These are phyloP conservation scores for Porites evermanni DNA, from an alignment of 92 coral and sea anemone genomes.

Conservation along the genomic window DNA sequence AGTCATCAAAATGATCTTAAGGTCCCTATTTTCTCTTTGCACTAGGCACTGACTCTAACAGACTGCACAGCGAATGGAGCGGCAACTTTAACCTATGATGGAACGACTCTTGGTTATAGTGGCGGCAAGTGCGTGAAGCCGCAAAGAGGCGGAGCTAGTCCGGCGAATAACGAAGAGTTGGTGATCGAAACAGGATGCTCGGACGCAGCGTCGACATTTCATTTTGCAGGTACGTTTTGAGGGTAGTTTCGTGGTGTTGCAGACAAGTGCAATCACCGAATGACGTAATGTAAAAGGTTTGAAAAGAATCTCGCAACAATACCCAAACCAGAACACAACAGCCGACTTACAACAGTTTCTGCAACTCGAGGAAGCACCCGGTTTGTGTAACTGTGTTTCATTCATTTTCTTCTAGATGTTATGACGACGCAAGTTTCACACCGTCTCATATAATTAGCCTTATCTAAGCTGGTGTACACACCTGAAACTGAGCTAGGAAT, in stretches of 20 bases:
- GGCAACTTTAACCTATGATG: conserved; percentile 33
- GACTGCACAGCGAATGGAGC: conserved; percentile 20
- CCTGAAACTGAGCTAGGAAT: too few species aligned
- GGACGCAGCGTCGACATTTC: conserved; percentile 22
- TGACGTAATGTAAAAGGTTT: too few species aligned
- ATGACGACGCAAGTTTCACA: too few species aligned
- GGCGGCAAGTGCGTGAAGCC: conserved; percentile 29
- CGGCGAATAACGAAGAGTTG: conserved; percentile 33
- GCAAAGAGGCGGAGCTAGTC: conserved; percentile 12
- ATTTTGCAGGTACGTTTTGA: conserved; percentile 33
- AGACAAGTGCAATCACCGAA: too few species aligned
- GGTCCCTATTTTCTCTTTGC: neutral
- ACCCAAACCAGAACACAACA: too few species aligned
- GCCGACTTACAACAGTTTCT: too few species aligned
- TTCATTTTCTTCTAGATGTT: too few species aligned
- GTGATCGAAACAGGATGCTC: conserved; percentile 29
- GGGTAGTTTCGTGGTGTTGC: neutral
- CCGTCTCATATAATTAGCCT: too few species aligned
- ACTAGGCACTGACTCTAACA: conserved; percentile 37
- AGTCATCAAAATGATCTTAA: neutral
- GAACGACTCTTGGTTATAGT: conserved; percentile 19
- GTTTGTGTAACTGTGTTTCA: too few species aligned
- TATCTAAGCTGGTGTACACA: too few species aligned
- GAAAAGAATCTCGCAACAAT: too few species aligned
- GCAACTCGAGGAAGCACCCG: too few species aligned